Base-by-base conservation (phyloP, 2,797 vertebrate genomes). In the Tokudaia muenninki region DNA sequence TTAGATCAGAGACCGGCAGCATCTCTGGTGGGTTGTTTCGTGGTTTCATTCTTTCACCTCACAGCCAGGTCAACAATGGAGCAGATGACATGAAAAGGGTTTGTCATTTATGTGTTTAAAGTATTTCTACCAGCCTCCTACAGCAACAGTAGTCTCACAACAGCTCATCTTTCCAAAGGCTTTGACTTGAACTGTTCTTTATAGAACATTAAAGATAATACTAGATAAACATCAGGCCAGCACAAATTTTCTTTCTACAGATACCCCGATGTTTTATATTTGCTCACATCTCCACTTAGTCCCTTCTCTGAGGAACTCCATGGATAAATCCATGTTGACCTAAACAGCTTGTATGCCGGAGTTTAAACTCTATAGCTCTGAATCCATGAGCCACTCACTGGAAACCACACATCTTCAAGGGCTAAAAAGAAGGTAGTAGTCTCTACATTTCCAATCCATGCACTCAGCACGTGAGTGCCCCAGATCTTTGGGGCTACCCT, bases 331-430 rank as follows among this genome's bases (percentile, higher is more conserved):
- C 31, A 29, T 0, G 0, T 94, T 94, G 97, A 80, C 83, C 44
- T 96, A 94, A 97, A 92, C 82, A 90, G 89, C 8, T 3, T 31
- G 47, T 55, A 92, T 0, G 6, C 74, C 44, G 78, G 91, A 87
- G 50, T 94, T 90, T 0, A 37, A 93, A 78, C 3, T 31, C 84
- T 22, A 24, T 6, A 21, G n/a, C 16, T 41, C 29, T 92, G 91
- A 87, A 0, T 0, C 6, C 26, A 91, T 26, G 12, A 31, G 34
- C 67, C 70, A 89, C 50, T 95, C 94, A 96, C 74, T 70, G 95
- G 79, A 95, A 97, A 97, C 4, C 92, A 82, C 90, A 37, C 59
- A 91, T 82, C 90, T 96, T 94, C 41, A 96, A 96, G 96, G 59
- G 61, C 89, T 92, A 96, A 90, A 72, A 59, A 91, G 72, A 96